Evolutionary conservation across 2,888 invertebrate genomes (phyloP), one percentile per base, ranked within the genome.

Genomic region (Heliconius ismenius): DNA sequence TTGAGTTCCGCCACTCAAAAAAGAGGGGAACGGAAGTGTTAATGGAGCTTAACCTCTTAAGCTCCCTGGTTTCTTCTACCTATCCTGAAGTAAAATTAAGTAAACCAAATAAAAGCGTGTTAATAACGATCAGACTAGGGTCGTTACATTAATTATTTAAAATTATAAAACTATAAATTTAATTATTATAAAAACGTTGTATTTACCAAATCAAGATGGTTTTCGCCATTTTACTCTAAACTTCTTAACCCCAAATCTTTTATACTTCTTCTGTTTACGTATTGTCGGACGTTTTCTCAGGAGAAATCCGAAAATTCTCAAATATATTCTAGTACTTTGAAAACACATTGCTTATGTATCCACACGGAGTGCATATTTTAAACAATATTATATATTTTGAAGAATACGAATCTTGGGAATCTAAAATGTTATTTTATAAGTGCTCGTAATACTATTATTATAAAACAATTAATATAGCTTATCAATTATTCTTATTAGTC

Each of bases 201-300:
- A 75, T 36, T 82, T 84, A 83, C 91, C 89, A 92, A 88, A 88
- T 88, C 77, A 88, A 86, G 81, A 88, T 79, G 81, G 85, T 69
- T 87, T 88, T 79, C 90, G 89, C 92, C 92, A 93, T 92, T 86
- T 83, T 86, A 88, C 89, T 80, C 86, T 89, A n/a, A 85, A 75
- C 72, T 82, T 82, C 79, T 86, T 88, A 54, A 85, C 83, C 77
- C 89, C 88, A 82, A 92, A 90, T 79, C 87, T 90, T 83, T 85
- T 90, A 81, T 92, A 92, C 76, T 91, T 91, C 79, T 86, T 88
- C 79, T 84, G 85, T 58, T 85, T 79, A 4, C 82, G 83, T 11
- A 26, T 15, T 74, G 84, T 81, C 74, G 82, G 80, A 76, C 83
- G 82, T 79, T 86, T 89, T 82, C 86, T 87, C 78, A 87, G 83